Conservation (phyloP, 2,797 vertebrate genomes). For the Eleutherodactylus coqui region DNA sequence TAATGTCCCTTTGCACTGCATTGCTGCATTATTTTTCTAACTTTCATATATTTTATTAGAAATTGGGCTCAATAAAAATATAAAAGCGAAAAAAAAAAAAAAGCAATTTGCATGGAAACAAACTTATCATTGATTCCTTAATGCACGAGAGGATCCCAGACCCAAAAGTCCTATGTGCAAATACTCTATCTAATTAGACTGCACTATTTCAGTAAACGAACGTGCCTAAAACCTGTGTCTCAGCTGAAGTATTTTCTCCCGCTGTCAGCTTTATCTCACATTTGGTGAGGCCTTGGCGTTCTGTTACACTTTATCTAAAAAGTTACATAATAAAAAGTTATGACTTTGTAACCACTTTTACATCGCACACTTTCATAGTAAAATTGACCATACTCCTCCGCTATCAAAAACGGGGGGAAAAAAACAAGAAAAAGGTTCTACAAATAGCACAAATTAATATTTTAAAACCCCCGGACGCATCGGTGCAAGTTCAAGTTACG, state of each 20-base stretch:
- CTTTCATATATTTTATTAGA: background rate
- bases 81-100: background rate
- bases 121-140: no score
- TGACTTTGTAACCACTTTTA: slow-evolving; percentile 3
- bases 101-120: no score
- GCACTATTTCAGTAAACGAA: no score
- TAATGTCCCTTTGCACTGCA: background rate
- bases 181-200: no score
- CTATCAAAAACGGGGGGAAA: background rate
- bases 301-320: background rate
- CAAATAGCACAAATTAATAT: background rate
- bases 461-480: background rate
- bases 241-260: background rate
- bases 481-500: background rate
- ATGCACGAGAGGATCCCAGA: no score
- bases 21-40: background rate
- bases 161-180: no score
- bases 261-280: background rate
- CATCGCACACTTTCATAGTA: background rate
- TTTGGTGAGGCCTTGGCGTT: no score
- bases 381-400: background rate
- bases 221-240: no score
- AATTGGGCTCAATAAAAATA: background rate
- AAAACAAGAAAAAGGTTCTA: no score
- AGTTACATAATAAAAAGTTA: slow-evolving; percentile 26